phyloP scores from a whole-genome alignment of 2,797 vertebrate species.

The Momotus momota region DNA sequence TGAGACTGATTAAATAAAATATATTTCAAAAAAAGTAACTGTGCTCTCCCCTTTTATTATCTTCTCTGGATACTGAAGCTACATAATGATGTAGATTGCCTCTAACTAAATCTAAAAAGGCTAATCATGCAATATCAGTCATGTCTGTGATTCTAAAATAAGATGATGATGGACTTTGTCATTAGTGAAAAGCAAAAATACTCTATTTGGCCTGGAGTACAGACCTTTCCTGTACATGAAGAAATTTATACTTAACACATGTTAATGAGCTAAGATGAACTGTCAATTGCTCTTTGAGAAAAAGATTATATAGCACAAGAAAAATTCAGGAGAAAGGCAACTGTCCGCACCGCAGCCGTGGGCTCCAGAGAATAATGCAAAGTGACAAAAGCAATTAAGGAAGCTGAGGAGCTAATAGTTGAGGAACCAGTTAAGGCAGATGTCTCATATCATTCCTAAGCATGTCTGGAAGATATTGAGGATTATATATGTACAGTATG shows the following conservation, averaged over 20 bases:
- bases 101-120: not conserved
- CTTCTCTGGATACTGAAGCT: not conserved
- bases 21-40: not conserved
- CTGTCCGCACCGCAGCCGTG: not conserved
- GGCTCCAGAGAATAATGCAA: not conserved
- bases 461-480: not conserved
- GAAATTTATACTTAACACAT: not conserved
- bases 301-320: not conserved
- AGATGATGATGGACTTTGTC: not conserved
- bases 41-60: not conserved
- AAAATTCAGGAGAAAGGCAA: not conserved
- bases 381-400: not conserved
- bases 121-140: not conserved
- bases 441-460: not conserved
- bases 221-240: not conserved
- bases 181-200: not conserved
- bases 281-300: not conserved
- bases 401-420: not conserved
- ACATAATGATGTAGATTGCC: not conserved
- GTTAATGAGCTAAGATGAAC: not conserved
- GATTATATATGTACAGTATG: not conserved
- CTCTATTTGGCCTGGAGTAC: not conserved
- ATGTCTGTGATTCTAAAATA: not conserved
- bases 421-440: not conserved
- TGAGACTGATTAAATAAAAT: not conserved